Conservation (phyloP, 2,888 invertebrate genomes). For the Lampropteryx suffumata region DNA sequence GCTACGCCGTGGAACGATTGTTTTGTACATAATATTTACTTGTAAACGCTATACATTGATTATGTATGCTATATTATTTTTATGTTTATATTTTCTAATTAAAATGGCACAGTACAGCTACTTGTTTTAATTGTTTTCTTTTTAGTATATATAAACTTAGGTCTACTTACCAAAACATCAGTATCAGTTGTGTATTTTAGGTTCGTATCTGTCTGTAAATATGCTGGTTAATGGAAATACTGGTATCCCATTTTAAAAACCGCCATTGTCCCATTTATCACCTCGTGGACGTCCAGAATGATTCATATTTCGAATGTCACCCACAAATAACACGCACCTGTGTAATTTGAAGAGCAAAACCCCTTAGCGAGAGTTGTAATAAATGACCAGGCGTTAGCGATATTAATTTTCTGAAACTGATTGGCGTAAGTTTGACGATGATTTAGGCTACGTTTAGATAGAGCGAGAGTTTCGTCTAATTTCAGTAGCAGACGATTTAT, state of each 20-base stretch:
- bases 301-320: conserved; percentile 17
- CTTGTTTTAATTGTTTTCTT: not conserved
- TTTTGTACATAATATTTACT: conserved; percentile 4
- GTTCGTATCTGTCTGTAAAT: too few relatives aligned
- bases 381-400: conserved; percentile 17
- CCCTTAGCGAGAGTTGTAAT: conserved; percentile 1
- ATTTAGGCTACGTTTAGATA: too few relatives aligned
- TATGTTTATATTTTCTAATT: conserved; percentile 6
- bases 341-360: conserved; percentile 22
- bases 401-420: not conserved
- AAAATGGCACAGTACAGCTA: not conserved
- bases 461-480: too few relatives aligned
- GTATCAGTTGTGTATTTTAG: too few relatives aligned
- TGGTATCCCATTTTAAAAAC: conserved; percentile 2
- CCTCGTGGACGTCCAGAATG: conserved; percentile 23
- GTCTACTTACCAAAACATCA: too few relatives aligned
- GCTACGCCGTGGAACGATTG: too few relatives aligned
- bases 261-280: conserved; percentile 9
- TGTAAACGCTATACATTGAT: not conserved
- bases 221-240: too few relatives aligned
- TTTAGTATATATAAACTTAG: too few relatives aligned
- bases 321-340: conserved; percentile 27
- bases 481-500: too few relatives aligned
- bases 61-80: not conserved
- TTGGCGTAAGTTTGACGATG: too few relatives aligned